phyloP scores from a whole-genome alignment of 2,888 invertebrate species.

The Catocala sponsa region DNA sequence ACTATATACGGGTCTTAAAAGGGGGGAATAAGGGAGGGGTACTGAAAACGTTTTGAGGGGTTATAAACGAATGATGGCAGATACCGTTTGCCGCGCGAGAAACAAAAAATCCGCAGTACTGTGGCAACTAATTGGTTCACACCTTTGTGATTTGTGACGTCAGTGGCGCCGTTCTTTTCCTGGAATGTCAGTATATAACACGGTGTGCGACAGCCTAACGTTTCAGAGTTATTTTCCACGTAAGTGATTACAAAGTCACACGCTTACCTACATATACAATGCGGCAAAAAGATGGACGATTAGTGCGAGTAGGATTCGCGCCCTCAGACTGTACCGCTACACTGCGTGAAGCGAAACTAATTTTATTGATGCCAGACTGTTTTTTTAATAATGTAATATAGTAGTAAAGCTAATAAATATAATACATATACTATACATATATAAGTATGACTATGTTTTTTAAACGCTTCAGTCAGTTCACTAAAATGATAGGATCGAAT shows the following conservation, averaged over 20 bases:
- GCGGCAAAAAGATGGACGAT: not conserved
- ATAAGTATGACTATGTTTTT: too few species aligned
- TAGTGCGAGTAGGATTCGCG: not conserved
- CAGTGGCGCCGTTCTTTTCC: conserved; percentile 21
- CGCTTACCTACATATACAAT: not conserved
- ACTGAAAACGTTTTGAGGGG: conserved; percentile 15
- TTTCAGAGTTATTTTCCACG: conserved; percentile 6
- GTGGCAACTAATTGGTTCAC: conserved; percentile 44
- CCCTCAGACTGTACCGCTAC: too few species aligned
- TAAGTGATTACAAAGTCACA: not conserved
- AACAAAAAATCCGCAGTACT: conserved; percentile 27
- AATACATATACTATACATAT: too few species aligned
- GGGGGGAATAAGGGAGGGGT: not conserved
- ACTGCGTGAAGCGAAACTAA: too few species aligned
- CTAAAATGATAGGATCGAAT: too few species aligned
- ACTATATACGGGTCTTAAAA: not conserved
- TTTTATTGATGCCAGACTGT: too few species aligned
- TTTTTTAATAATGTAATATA: too few species aligned
- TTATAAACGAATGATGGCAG: conserved; percentile 19
- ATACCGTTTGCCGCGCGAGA: conserved; percentile 25
- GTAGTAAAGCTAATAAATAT: too few species aligned
- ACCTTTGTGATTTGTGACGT: conserved; percentile 38
- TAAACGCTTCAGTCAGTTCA: too few species aligned
- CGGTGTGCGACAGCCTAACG: conserved; percentile 17
- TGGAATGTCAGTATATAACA: conserved; percentile 13